These are phyloP conservation scores for Aradophagus sp. DNA, from an alignment of 1,140 invertebrate species.

Conservation along the genomic window DNA sequence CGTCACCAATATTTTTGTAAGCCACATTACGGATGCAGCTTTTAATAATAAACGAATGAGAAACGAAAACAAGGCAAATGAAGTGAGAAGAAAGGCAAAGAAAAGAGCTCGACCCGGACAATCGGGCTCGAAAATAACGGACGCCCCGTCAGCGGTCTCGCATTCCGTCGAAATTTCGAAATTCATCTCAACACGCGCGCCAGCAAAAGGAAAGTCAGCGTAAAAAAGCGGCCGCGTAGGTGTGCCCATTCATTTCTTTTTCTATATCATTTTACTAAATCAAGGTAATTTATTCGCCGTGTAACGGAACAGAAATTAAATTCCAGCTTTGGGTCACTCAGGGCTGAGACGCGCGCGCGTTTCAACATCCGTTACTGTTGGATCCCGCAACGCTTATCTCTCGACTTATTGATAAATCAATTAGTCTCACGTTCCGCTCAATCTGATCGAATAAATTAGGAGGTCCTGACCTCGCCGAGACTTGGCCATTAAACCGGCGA, in stretches of 20 bases:
- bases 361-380: slow-evolving; percentile 39
- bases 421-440: slow-evolving; percentile 31
- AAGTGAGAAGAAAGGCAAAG: no score
- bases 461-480: slow-evolving; percentile 8
- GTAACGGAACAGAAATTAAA: slow-evolving; percentile 43
- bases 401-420: slow-evolving; percentile 48
- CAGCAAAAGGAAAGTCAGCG: slow-evolving; percentile 32
- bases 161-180: slow-evolving; percentile 23
- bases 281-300: slow-evolving; percentile 42
- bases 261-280: slow-evolving; percentile 46
- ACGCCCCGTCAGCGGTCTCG: background rate
- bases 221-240: slow-evolving; percentile 37
- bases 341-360: slow-evolving; percentile 29
- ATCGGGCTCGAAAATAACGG: slow-evolving; percentile 5
- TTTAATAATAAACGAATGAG: no score
- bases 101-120: no score
- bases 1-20: no score
- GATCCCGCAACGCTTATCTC: slow-evolving; percentile 35
- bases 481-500: slow-evolving; percentile 4
- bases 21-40: no score
- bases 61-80: no score
- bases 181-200: background rate
- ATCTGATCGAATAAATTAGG: slow-evolving; percentile 44
- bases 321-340: slow-evolving; percentile 45
- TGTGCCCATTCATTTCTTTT: slow-evolving; percentile 45